Conservation (phyloP, 1,140 invertebrate species). For the Leucophenga varia region DNA sequence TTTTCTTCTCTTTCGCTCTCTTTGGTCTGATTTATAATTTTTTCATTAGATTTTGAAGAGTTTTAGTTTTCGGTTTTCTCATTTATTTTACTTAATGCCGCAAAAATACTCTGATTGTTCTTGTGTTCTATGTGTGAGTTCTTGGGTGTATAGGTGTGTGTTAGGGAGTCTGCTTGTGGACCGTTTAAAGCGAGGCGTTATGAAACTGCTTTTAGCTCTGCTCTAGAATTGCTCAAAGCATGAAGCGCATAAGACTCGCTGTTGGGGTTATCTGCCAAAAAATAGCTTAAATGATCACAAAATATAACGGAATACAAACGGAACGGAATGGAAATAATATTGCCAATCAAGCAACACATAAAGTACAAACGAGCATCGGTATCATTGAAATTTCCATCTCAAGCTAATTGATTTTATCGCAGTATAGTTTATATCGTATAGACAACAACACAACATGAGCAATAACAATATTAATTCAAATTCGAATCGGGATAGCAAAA, state of each 20-base stretch:
- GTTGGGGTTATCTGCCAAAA: too few relatives aligned
- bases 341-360: conserved; percentile 24
- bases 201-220: too few relatives aligned
- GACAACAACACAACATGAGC: conserved; percentile 23
- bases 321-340: conserved; percentile 6
- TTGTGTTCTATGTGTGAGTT: too few relatives aligned
- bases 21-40: conserved; percentile 32
- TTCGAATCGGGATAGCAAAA: conserved; percentile 16
- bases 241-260: conserved; percentile 12
- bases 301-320: conserved; percentile 7
- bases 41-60: conserved; percentile 23
- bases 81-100: conserved; percentile 32
- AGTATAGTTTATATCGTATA: conserved; percentile 7
- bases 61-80: conserved; percentile 14
- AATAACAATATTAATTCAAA: conserved; percentile 21
- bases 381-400: conserved; percentile 12
- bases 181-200: conserved; percentile 18
- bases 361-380: conserved; percentile 10
- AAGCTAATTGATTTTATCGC: conserved; percentile 14
- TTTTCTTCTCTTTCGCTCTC: conserved; percentile 55
- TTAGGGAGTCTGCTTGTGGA: conserved; percentile 9
- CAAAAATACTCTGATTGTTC: too few relatives aligned
- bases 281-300: neutral
- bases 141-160: too few relatives aligned
- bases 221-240: conserved; percentile 19